Base-by-base conservation (phyloP, 2,888 invertebrate species). In the Ditula angustiorana region DNA sequence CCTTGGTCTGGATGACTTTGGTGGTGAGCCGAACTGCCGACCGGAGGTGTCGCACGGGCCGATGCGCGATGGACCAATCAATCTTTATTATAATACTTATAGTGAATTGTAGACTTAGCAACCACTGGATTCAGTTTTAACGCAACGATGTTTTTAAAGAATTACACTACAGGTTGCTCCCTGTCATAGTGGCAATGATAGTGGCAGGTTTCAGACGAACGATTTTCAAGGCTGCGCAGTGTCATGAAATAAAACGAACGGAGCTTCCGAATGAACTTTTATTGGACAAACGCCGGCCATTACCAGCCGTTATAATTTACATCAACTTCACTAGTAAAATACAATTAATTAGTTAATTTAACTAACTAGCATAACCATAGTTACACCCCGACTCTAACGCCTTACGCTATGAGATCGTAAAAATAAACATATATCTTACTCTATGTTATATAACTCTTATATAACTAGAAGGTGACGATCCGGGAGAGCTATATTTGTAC, bases 221-320 rank as follows among this genome's bases (percentile, higher is more conserved):
- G n/a, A n/a, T n/a, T n/a, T n/a, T n/a, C n/a, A n/a, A 7, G 37
- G 16, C 0, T 37, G 16, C 16, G 37, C 16, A 16, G 37, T 37
- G 37, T 37, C 16, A 16, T 37, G 19, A 2, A 63, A 63, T 59
- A 67, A 91, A 90, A 90, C 83, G 67, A 79, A 67, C 44, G 75
- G 82, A 80, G 82, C 87, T 87, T 90, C 86, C 83, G 89, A 87
- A 88, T 89, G 89, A 89, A 86, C 81, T 83, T 90, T 90, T 91
- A 91, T 89, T 92, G 88, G 91, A 89, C 88, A 89, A 88, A 87
- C 82, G 79, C 81, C 78, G 81, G 81, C 80, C 33, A 13, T 5
- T 79, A 79, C 80, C 75, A 73, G 72, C 71, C 67, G 74, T 75
- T 82, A 83, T 79, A 85, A 81, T 84, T 81, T 88, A 91, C 89